Conservation (phyloP, 2,113 vertebrate genomes). For the Amphiprion percula region DNA sequence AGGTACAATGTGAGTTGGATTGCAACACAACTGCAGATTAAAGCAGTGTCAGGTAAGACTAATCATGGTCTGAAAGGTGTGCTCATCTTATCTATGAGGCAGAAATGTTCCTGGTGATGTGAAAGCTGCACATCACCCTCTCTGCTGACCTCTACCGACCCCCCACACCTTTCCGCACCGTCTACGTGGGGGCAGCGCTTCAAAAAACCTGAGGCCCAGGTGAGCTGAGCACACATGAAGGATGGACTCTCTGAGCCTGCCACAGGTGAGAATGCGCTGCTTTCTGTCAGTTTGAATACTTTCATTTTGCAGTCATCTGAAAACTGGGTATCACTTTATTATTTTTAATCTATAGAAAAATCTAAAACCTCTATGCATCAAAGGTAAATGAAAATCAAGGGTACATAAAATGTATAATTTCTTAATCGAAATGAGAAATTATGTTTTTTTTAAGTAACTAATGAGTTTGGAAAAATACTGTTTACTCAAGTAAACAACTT, state of each 20-base stretch:
- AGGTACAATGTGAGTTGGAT: slow-evolving; percentile 49
- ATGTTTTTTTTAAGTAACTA: too few species aligned
- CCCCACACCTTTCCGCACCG: background rate
- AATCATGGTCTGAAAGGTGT: slow-evolving; percentile 59
- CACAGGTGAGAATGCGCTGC: slow-evolving; percentile 64
- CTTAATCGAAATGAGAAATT: too few species aligned
- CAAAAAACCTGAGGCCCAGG: slow-evolving; percentile 11
- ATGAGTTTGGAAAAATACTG: too few species aligned
- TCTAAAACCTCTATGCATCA: background rate
- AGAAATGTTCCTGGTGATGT: slow-evolving; percentile 42
- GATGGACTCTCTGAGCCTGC: slow-evolving; percentile 62
- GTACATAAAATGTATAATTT: too few species aligned
- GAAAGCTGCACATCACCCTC: slow-evolving; percentile 38
- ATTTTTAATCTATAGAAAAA: background rate
- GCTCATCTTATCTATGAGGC: slow-evolving; percentile 59
- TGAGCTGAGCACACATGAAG: slow-evolving; percentile 29
- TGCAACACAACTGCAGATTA: slow-evolving; percentile 58
- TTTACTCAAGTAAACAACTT: background rate
- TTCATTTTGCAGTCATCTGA: background rate
- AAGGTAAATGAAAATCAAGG: too few species aligned
- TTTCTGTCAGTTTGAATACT: background rate
- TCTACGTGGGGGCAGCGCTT: slow-evolving; percentile 26
- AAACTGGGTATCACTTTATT: background rate
- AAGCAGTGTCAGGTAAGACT: slow-evolving; percentile 43
- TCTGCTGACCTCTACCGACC: slow-evolving; percentile 5